These are phyloP conservation scores for Drosophila emarginata DNA, from an alignment of 2,888 invertebrate genomes.

Conservation along the genomic window DNA sequence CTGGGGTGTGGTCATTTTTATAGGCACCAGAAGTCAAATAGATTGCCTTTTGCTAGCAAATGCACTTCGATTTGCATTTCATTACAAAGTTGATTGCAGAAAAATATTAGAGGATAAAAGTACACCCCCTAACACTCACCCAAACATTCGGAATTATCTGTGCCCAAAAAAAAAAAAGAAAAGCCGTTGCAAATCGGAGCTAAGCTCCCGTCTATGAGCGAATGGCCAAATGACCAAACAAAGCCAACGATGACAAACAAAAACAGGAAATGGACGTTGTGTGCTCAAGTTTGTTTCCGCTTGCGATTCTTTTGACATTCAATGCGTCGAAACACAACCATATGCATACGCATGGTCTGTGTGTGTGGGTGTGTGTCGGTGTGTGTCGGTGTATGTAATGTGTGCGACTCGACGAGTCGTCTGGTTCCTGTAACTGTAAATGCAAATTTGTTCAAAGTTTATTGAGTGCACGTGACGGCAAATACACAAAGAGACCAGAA, in stretches of 20 bases:
- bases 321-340: constrained; percentile 47
- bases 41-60: constrained; percentile 9
- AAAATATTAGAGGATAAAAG: background rate
- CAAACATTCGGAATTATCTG: constrained; percentile 46
- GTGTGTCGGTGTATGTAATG: background rate
- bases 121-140: background rate
- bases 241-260: constrained; percentile 58
- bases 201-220: constrained; percentile 43
- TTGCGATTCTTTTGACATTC: constrained; percentile 62
- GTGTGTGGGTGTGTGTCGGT: constrained; percentile 13
- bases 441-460: constrained; percentile 79
- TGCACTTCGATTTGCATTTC: constrained; percentile 64
- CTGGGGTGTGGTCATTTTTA: constrained; percentile 21
- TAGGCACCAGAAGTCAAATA: background rate
- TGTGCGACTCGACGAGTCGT: constrained; percentile 9
- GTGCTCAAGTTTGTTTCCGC: constrained; percentile 74
- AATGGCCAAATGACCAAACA: constrained; percentile 40
- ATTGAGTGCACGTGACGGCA: constrained; percentile 77
- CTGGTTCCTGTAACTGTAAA: constrained; percentile 47
- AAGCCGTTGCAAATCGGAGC: constrained; percentile 69
- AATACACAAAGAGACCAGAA: constrained; percentile 36
- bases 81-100: constrained; percentile 49
- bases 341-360: constrained; percentile 27
- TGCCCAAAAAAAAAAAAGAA: constrained; percentile 45
- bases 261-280: constrained; percentile 75